Evolutionary conservation across 2,888 invertebrate species (phyloP), one percentile per base, ranked within the genome.

Genomic region (Pharmacophagus antenor): DNA sequence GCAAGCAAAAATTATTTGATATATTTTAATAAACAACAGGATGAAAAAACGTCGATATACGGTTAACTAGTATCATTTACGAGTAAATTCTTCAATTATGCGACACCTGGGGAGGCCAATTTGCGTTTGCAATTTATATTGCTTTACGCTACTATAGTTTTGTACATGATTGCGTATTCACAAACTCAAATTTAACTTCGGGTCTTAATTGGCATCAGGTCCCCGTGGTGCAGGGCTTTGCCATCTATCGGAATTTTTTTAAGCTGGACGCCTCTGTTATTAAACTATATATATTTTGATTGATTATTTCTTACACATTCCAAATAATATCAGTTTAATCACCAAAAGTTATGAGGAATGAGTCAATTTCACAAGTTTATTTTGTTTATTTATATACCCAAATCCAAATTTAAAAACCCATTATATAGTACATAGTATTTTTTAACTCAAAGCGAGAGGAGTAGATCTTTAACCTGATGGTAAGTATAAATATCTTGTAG

Each of bases 81-180:
- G 17, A 17, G 4, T 10, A 46, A 49, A 25, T 15, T 49, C 18
- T 17, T 57, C 27, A 49, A 44, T 51, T 20, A 41, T 46, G 52
- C 12, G 37, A 42, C 41, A 68, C 82, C 73, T 67, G 27, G 80
- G 80, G 85, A 74, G 63, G 62, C 65, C 25, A 72, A 72, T 77
- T 73, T 67, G 63, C 51, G 56, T 65, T 55, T 62, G 41, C 63
- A 79, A 82, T 74, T 81, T 80, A 76, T 79, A 84, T 81, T 81
- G 74, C 71, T 77, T 72, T 63, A 69, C 64, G 64, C 58, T 52
- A 62, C 56, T 62, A 57, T 68, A 63, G 73, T 71, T 77, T 80
- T 71, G 70, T 77, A 79, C 79, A 73, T 67, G 70, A 63, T 70
- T 70, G 68, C 58, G 62, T 64, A 62, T 69, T 67, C 62, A 67